phyloP scores from a whole-genome alignment of 2,113 vertebrate species.

The Eurystomus gularis region DNA sequence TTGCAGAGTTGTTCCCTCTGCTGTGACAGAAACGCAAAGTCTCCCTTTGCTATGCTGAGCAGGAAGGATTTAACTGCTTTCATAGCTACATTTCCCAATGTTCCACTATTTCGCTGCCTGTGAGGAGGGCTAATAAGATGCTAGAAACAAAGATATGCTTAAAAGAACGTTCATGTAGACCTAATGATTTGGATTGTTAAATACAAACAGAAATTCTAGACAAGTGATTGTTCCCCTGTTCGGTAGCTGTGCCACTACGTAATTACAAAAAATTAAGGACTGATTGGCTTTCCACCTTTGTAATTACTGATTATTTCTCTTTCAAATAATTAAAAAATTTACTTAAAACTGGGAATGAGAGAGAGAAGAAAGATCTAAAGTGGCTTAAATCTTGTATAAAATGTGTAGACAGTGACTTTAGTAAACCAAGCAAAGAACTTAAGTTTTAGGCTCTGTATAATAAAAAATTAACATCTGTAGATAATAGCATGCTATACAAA shows the following conservation, averaged over 20 bases:
- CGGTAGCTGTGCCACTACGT: neutral
- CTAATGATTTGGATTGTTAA: neutral
- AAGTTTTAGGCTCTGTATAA: neutral
- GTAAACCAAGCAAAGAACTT: neutral
- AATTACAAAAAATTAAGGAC: neutral
- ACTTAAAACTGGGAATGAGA: neutral
- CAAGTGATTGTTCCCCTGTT: neutral
- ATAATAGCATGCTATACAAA: neutral
- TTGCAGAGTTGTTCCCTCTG: neutral
- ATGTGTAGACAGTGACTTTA: neutral
- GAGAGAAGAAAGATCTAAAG: neutral
- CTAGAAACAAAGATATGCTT: neutral
- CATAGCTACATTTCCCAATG: neutral
- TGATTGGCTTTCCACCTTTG: neutral
- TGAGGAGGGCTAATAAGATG: neutral
- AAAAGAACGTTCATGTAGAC: neutral
- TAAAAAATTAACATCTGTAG: neutral
- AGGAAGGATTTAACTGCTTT: neutral
- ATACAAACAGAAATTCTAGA: neutral
- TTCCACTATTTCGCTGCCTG: neutral
- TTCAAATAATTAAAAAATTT: neutral
- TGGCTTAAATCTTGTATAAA: neutral
- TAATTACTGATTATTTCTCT: neutral
- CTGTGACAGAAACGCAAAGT: neutral
- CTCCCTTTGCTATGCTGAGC: neutral